Evolutionary conservation across 2,113 vertebrate species (phyloP).

Genomic region (Spea bombifrons): DNA sequence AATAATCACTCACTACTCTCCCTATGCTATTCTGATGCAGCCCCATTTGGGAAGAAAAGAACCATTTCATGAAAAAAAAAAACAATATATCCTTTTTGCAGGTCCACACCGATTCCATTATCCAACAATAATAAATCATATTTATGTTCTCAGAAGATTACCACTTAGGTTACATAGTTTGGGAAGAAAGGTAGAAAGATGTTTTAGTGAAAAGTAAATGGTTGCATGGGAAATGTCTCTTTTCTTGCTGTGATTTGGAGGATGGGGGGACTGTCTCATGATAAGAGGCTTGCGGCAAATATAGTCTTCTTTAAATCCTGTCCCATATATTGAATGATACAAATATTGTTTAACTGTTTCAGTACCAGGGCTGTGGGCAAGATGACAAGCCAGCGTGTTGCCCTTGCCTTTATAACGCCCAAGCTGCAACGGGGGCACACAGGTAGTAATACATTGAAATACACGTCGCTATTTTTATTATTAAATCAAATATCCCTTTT

Average conservation of each 20-base stretch:
- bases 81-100: conserved; percentile 88
- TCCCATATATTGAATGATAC: conserved; percentile 72
- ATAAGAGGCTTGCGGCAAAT: conserved; percentile 63
- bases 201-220: conserved; percentile 79
- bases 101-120: conserved; percentile 81
- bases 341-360: conserved; percentile 60
- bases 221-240: conserved; percentile 72
- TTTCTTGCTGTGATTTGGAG: conserved; percentile 69
- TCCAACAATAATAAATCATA: conserved; percentile 82
- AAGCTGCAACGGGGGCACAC: too few relatives aligned
- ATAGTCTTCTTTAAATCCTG: conserved; percentile 65
- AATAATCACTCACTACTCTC: conserved; percentile 82
- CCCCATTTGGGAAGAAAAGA: conserved; percentile 73
- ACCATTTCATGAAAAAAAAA: conserved; percentile 77
- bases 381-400: neutral
- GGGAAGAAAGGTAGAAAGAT: conserved; percentile 75
- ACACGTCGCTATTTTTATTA: conserved; percentile 4
- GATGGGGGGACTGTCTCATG: conserved; percentile 69
- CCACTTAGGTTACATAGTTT: conserved; percentile 68
- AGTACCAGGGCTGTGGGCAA: neutral
- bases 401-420: too few relatives aligned
- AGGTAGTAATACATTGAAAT: too few relatives aligned
- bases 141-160: conserved; percentile 80
- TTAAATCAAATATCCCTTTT: neutral
- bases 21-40: conserved; percentile 73